These are phyloP conservation scores for Lithosia quadra DNA, from an alignment of 2,888 invertebrate genomes.

Conservation along the genomic window DNA sequence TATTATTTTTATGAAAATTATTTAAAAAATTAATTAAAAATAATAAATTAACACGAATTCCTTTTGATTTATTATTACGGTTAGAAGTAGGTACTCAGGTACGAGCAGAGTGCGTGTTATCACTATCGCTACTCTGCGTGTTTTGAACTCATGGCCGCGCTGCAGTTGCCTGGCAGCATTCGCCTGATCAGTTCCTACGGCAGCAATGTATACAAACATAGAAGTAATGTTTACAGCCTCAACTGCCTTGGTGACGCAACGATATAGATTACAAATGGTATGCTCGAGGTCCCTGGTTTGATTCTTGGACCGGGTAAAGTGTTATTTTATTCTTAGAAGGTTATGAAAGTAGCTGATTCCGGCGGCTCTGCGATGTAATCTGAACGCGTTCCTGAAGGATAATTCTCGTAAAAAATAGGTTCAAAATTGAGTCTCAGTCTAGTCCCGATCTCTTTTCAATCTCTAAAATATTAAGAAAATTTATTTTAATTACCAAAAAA, in stretches of 20 bases:
- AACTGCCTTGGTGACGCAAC: neutral
- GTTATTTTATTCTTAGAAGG: no score
- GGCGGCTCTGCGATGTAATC: no score
- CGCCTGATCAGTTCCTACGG: neutral
- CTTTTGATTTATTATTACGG: neutral
- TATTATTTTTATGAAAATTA: neutral
- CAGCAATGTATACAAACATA: conserved; percentile 2
- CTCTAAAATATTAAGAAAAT: neutral
- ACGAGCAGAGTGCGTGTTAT: neutral
- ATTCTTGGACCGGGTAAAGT: neutral
- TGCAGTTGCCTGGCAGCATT: neutral
- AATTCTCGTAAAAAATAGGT: no score
- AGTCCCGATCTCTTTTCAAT: no score
- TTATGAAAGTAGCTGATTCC: no score
- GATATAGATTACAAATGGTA: neutral
- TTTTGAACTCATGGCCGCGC: neutral
- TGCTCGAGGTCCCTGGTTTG: neutral
- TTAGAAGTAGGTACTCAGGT: neutral
- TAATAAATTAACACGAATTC: neutral
- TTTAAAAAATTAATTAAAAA: neutral
- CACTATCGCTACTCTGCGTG: neutral
- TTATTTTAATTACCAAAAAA: no score
- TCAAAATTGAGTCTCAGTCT: no score
- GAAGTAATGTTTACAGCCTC: no score
- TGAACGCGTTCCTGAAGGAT: no score